Conservation (phyloP, 2,797 vertebrate species). For the Enteromius paludinosus region DNA sequence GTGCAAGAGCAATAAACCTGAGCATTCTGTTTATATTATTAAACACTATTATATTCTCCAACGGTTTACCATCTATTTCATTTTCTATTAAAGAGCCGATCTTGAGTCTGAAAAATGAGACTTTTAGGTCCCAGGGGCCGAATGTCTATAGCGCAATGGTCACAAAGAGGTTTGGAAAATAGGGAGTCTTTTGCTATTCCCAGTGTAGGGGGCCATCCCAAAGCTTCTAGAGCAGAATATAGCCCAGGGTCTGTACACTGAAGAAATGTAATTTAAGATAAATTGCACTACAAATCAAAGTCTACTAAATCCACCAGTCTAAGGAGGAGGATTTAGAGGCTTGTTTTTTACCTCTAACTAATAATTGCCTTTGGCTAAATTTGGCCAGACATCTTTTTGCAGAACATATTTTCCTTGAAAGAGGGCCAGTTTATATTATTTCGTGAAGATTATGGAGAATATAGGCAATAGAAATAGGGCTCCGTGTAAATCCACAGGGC, state of each 20-base stretch:
- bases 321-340: neutral
- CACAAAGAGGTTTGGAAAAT: conserved; percentile 10
- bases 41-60: too few species aligned
- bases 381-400: conserved; percentile 2
- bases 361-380: conserved; percentile 15
- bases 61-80: neutral
- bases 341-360: neutral
- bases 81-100: neutral
- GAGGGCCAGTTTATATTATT: neutral
- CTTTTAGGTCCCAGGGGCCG: neutral
- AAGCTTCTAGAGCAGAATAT: neutral
- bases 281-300: conserved; percentile 11
- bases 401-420: conserved; percentile 26
- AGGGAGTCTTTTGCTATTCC: neutral
- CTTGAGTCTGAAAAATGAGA: neutral
- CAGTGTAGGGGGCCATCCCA: neutral
- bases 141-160: neutral
- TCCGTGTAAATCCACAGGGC: neutral
- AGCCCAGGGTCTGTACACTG: conserved; percentile 15
- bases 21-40: neutral
- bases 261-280: conserved; percentile 24
- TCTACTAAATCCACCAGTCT: neutral
- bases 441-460: neutral
- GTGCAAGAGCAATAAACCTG: neutral
- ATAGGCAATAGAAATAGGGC: neutral